Evolutionary conservation across 2,797 vertebrate genomes (phyloP).

Genomic region (Sebastiscus albofasciatus): DNA sequence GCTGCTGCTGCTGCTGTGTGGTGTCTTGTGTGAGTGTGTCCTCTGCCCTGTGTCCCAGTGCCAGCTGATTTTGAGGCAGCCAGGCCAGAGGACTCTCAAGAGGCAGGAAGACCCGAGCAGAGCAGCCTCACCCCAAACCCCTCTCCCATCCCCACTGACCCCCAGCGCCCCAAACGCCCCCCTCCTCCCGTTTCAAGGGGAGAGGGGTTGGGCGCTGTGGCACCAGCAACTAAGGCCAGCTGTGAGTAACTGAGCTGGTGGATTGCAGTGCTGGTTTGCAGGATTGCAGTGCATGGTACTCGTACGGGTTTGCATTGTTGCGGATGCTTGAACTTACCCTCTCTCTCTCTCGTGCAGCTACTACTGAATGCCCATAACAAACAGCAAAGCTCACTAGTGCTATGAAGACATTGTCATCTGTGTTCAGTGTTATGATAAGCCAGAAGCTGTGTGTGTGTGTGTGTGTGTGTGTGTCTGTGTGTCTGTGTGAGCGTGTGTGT

Average conservation of each 20-base stretch:
- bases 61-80: constrained; percentile 79
- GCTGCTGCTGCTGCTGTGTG: constrained; percentile 30
- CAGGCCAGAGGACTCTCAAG: constrained; percentile 76
- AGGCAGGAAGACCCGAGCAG: constrained; percentile 76
- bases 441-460: constrained; percentile 24
- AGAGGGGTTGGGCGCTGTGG: constrained; percentile 65
- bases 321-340: constrained; percentile 71
- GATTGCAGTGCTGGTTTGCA: constrained; percentile 80
- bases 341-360: constrained; percentile 57
- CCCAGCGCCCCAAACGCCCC: constrained; percentile 70
- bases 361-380: constrained; percentile 67
- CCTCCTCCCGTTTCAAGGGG: constrained; percentile 71
- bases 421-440: constrained; percentile 50
- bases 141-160: constrained; percentile 69
- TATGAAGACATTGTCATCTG: constrained; percentile 47
- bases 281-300: constrained; percentile 78
- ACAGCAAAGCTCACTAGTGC: constrained; percentile 52
- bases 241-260: constrained; percentile 84
- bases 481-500: constrained; percentile 7
- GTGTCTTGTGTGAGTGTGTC: constrained; percentile 76
- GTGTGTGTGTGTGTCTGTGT: neutral
- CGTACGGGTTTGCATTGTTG: constrained; percentile 72
- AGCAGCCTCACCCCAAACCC: constrained; percentile 65
- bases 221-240: constrained; percentile 72
- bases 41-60: constrained; percentile 81